These are phyloP conservation scores for Drosophila neutralis DNA, from an alignment of 2,888 invertebrate genomes.

Conservation along the genomic window DNA sequence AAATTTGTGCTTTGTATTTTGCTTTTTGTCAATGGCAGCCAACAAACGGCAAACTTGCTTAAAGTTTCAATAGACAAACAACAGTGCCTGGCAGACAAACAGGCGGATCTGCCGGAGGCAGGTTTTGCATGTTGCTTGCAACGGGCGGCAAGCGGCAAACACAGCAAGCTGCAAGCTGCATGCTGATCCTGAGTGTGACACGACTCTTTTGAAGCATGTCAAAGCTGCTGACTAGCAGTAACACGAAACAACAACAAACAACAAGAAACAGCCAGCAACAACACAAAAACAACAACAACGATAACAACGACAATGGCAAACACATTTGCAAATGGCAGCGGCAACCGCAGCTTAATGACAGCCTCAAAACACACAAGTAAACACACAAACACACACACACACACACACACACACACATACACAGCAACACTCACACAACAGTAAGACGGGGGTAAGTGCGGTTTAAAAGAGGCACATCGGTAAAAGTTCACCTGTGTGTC, in stretches of 20 bases:
- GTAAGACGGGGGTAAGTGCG: slow-evolving; percentile 4
- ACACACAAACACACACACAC: slow-evolving; percentile 21
- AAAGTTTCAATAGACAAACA: slow-evolving; percentile 77
- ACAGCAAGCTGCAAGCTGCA: slow-evolving; percentile 11
- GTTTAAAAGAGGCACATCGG: slow-evolving; percentile 21
- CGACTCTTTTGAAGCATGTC: slow-evolving; percentile 71
- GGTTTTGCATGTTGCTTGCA: slow-evolving; percentile 23
- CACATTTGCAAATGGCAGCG: slow-evolving; percentile 79
- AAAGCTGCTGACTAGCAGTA: slow-evolving; percentile 67
- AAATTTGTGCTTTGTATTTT: slow-evolving; percentile 41
- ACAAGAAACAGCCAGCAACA: slow-evolving; percentile 24
- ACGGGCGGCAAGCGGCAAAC: slow-evolving; percentile 23
- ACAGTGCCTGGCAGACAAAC: slow-evolving; percentile 58
- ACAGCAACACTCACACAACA: background rate
- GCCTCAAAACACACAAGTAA: slow-evolving; percentile 45
- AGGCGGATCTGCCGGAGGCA: slow-evolving; percentile 20
- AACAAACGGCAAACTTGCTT: slow-evolving; percentile 66
- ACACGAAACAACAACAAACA: slow-evolving; percentile 43
- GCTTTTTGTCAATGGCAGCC: slow-evolving; percentile 33
- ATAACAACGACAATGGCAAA: slow-evolving; percentile 65
- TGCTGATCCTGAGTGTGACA: slow-evolving; percentile 57
- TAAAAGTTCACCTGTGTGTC: slow-evolving; percentile 72
- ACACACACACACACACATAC: slow-evolving; percentile 4
- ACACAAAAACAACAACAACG: slow-evolving; percentile 22
- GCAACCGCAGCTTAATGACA: slow-evolving; percentile 78